Conservation (phyloP, 1,140 invertebrate species). For the Macrostomum lignano region DNA sequence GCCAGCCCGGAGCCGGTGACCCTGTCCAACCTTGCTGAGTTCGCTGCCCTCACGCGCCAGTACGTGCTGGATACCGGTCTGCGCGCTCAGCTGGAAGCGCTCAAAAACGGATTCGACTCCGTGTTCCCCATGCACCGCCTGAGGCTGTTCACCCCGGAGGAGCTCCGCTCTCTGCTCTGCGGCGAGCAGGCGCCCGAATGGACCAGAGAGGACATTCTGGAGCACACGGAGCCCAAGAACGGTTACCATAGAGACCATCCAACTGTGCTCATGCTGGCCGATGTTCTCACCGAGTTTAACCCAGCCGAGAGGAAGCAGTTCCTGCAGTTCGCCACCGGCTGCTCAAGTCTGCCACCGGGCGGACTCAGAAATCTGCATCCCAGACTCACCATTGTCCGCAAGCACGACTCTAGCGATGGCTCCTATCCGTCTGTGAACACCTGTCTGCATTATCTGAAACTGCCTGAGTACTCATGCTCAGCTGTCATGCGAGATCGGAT, state of each 20-base stretch:
- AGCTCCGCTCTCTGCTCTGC: conserved; percentile 37
- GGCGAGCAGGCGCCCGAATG: conserved; percentile 82
- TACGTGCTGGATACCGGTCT: conserved; percentile 66
- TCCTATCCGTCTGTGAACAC: conserved; percentile 97
- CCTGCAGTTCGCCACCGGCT: conserved; percentile 90
- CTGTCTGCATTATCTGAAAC: conserved; percentile 91
- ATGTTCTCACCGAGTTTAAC: conserved; percentile 61
- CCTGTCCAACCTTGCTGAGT: conserved; percentile 64
- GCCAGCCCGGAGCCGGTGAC: too few relatives aligned
- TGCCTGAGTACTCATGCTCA: conserved; percentile 97
- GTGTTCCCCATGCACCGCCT: conserved; percentile 78
- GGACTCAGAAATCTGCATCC: conserved; percentile 86
- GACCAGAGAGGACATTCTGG: conserved; percentile 75
- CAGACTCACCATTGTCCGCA: conserved; percentile 56
- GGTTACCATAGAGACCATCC: conserved; percentile 83
- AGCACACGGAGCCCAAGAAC: conserved; percentile 86
- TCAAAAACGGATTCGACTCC: conserved; percentile 52
- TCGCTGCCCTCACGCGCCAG: conserved; percentile 48
- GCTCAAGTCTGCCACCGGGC: conserved; percentile 75
- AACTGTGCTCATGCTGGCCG: conserved; percentile 76
- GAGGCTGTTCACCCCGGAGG: conserved; percentile 57
- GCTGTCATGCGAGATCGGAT: conserved; percentile 73
- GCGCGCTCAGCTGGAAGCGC: conserved; percentile 55
- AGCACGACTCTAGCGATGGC: conserved; percentile 52
- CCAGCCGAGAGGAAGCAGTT: conserved; percentile 74